Evolutionary conservation across 2,888 invertebrate genomes (phyloP).

Genomic region (Clepsis dumicolana): DNA sequence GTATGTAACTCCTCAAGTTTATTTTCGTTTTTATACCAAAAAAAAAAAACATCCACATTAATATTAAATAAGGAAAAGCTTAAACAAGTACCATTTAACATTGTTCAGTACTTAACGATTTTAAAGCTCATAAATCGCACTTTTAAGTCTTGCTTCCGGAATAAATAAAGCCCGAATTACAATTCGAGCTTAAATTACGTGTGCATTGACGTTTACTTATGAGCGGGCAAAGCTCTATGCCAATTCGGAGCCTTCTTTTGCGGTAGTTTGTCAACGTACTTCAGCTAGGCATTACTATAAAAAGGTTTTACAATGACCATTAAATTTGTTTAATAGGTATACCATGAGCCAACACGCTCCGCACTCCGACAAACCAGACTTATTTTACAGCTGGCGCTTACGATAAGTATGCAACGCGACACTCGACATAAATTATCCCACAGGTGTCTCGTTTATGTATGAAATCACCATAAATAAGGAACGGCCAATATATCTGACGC

Average conservation of each 20-base stretch:
- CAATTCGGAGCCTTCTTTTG: conserved; percentile 3
- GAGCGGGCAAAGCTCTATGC: conserved; percentile 3
- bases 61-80: neutral
- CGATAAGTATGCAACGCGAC: conserved; percentile 61
- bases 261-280: too few relatives aligned
- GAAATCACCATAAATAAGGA: conserved; percentile 62
- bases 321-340: neutral
- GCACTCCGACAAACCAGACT: conserved; percentile 8
- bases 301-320: neutral
- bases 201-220: conserved; percentile 43
- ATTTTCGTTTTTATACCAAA: too few relatives aligned
- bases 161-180: conserved; percentile 55
- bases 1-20: too few relatives aligned
- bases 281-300: neutral
- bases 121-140: conserved; percentile 4
- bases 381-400: conserved; percentile 37
- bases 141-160: conserved; percentile 58
- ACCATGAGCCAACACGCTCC: neutral
- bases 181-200: conserved; percentile 59
- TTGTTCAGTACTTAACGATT: neutral
- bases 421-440: conserved; percentile 64
- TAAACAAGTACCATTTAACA: neutral
- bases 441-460: conserved; percentile 63
- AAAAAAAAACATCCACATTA: neutral
- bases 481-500: conserved; percentile 49